Conservation (phyloP, 2,797 vertebrate genomes). For the Enteromius trimaculatus region DNA sequence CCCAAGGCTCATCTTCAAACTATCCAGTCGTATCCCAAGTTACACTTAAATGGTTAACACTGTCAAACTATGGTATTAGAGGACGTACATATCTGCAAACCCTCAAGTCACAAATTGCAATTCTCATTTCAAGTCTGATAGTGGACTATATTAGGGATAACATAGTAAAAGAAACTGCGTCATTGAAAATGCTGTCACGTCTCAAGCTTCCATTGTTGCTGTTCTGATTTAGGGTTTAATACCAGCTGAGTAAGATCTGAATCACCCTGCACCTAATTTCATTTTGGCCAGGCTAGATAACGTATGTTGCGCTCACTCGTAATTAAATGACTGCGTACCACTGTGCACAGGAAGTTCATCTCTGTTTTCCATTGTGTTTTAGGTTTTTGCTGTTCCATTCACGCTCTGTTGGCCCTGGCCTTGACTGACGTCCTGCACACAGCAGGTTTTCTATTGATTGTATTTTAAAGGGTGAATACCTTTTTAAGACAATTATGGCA, state of each 20-base stretch:
- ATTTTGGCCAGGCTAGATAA: constrained; percentile 39
- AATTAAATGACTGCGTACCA: constrained; percentile 47
- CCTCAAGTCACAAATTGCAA: constrained; percentile 12
- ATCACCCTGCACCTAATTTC: constrained; percentile 42
- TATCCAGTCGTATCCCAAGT: constrained; percentile 19
- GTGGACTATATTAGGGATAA: constrained; percentile 28
- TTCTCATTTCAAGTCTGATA: constrained; percentile 20
- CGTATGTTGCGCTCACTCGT: constrained; percentile 38
- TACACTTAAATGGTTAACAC: constrained; percentile 16
- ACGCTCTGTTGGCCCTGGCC: neutral
- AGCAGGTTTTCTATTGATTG: constrained; percentile 26
- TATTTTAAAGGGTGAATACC: constrained; percentile 14
- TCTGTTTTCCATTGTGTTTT: constrained; percentile 30
- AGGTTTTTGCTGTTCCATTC: constrained; percentile 9
- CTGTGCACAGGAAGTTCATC: constrained; percentile 30
- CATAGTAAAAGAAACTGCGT: constrained; percentile 20
- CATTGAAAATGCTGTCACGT: constrained; percentile 25
- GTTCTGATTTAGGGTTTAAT: constrained; percentile 50
- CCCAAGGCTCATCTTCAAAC: constrained; percentile 27
- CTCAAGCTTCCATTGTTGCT: constrained; percentile 10
- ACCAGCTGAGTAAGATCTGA: constrained; percentile 36
- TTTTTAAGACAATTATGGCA: neutral
- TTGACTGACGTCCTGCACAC: constrained; percentile 15
- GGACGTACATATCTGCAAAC: neutral
- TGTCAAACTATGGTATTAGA: neutral